A percentile compares a stretch with the other conserved stretches of the same genome.
phyloP scores from a whole-genome alignment of 2,888 invertebrate genomes.

The Trachelus troglodyta region DNA sequence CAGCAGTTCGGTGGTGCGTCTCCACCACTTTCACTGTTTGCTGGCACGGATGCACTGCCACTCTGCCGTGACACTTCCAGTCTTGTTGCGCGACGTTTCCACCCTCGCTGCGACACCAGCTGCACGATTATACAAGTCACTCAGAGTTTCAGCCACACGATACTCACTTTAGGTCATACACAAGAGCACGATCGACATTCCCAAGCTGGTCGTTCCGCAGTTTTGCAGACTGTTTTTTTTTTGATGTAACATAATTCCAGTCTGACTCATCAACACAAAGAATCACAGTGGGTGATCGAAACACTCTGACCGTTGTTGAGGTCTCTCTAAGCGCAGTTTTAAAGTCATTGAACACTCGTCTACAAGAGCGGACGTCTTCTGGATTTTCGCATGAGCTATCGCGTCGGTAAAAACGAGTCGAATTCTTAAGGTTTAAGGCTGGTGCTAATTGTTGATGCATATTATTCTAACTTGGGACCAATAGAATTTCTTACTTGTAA shows the following conservation, averaged over 20 bases:
- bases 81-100: not conserved
- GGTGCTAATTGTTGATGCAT: too few relatives aligned
- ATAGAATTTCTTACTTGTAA: too few relatives aligned
- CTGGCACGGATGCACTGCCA: slow-evolving; percentile 1
- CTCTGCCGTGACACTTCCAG: slow-evolving; percentile 1
- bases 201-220: not conserved
- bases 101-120: not conserved
- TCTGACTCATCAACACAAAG: slow-evolving; percentile 22
- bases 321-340: not conserved
- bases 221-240: slow-evolving; percentile 29
- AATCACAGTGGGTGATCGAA: not conserved
- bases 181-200: not conserved
- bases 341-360: not conserved
- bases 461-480: too few relatives aligned
- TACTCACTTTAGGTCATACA: too few relatives aligned
- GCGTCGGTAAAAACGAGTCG: too few relatives aligned
- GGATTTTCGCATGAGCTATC: too few relatives aligned
- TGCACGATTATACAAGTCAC: too few relatives aligned
- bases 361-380: too few relatives aligned
- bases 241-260: slow-evolving; percentile 30
- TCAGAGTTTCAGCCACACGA: too few relatives aligned
- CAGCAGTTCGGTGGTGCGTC: not conserved
- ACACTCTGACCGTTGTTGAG: not conserved
- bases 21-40: not conserved
- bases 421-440: too few relatives aligned